Evolutionary conservation across 2,888 invertebrate species (phyloP), one percentile per base, ranked within the genome.

Genomic region (Lasius fuliginosus): DNA sequence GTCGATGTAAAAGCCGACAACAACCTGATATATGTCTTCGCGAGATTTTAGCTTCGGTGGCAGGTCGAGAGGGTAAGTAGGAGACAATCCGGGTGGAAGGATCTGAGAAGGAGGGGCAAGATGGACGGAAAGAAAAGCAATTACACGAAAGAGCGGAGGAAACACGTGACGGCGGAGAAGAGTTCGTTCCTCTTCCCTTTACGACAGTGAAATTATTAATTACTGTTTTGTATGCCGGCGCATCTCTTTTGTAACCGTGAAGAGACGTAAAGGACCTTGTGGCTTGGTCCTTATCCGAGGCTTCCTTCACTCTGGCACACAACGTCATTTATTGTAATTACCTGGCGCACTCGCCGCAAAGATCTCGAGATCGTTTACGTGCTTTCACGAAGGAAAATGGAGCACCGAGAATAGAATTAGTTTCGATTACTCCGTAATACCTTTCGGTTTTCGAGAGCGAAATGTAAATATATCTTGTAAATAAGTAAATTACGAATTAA

Each of bases 141-240:
- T 92, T 91, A 92, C 86, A 83, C 74, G 83, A 60, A 64, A 79
- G 67, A 79, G 67, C 83, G 82, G 83, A 74, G 64, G 85, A 83
- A 84, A 73, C 69, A 46, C n/a, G 77, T 62, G 46, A 75, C 71
- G 74, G 79, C 62, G 67, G 65, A 69, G 23, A 15, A 77, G 77
- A 75, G 68, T 82, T 71, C 73, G 81, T 71, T 79, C 75, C 68
- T 85, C 64, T 84, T 84, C 83, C 56, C 87, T 90, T 92, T 88
- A 91, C 86, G 90, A 91, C 91, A 90, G 91, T 92, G 90, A 93
- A 93, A 93, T 93, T 93, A 93, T 93, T 93, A 93, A 93, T 93
- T 93, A 93, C 90, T 89, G 90, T 92, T 92, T 92, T 92, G 92
- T 89, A 90, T 85, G 86, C 86, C 86, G 86, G 83, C 86, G 84